Percentiles rank a stretch among this genome's conserved stretches.
These are phyloP conservation scores for Coreoperca whiteheadi DNA, from an alignment of 2,113 vertebrate species.

Conservation along the genomic window DNA sequence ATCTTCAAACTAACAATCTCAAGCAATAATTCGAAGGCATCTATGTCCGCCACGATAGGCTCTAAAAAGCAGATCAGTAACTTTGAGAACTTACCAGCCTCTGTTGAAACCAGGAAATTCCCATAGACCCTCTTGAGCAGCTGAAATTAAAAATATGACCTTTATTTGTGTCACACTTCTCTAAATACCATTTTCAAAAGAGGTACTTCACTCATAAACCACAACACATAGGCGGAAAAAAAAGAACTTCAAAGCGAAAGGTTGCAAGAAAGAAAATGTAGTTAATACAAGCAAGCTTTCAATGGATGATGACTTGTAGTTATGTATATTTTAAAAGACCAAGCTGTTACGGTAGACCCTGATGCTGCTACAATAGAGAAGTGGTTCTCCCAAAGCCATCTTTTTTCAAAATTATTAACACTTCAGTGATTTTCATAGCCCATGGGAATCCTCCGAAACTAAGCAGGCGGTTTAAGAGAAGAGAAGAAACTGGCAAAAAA, in stretches of 20 bases:
- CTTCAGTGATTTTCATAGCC: constrained; percentile 1
- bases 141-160: constrained; percentile 75
- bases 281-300: neutral
- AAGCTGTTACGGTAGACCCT: neutral
- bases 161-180: neutral
- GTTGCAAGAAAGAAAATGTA: neutral
- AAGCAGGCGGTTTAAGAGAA: neutral
- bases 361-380: neutral
- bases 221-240: neutral
- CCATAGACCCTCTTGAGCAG: constrained; percentile 94
- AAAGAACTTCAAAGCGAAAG: neutral
- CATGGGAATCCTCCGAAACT: neutral
- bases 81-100: constrained; percentile 85
- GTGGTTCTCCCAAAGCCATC: neutral
- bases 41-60: neutral
- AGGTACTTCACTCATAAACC: neutral
- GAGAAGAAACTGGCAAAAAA: neutral
- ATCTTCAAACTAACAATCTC: neutral
- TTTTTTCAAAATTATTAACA: neutral
- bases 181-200: constrained; percentile 6
- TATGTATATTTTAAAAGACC: neutral
- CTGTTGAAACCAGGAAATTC: constrained; percentile 89
- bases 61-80: neutral
- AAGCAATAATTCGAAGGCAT: neutral
- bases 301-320: too few species aligned